A percentile compares a stretch with the other conserved stretches of the same genome.
These are phyloP conservation scores for Pseudochirops cupreus DNA, from an alignment of 2,797 vertebrate genomes.

Conservation along the genomic window DNA sequence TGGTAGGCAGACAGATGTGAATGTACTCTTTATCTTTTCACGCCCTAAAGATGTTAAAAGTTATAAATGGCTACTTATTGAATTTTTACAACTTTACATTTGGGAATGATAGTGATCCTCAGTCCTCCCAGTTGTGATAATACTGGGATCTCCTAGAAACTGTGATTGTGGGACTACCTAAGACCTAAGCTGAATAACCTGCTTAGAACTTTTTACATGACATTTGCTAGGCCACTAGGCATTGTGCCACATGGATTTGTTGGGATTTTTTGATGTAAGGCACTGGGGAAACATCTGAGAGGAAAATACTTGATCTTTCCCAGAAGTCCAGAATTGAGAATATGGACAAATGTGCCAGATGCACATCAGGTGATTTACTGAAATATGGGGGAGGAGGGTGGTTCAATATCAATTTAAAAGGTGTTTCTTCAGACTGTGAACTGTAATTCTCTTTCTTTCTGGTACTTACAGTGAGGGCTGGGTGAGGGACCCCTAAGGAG, in stretches of 20 bases:
- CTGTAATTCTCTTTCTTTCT: too few relatives aligned
- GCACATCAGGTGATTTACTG: too few relatives aligned
- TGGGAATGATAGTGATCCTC: neutral
- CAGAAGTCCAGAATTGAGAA: neutral
- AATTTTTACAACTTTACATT: too few relatives aligned
- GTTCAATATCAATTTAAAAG: too few relatives aligned
- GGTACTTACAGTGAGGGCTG: too few relatives aligned
- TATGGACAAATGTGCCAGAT: neutral
- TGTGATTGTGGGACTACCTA: neutral
- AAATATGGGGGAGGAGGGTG: too few relatives aligned
- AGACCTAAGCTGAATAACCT: neutral
- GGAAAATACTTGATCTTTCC: neutral
- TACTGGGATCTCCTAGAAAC: neutral
- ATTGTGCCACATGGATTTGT: neutral
- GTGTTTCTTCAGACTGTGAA: too few relatives aligned
- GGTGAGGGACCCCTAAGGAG: neutral
- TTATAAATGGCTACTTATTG: neutral
- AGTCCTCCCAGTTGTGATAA: neutral
- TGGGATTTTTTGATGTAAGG: neutral
- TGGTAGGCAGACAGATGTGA: neutral
- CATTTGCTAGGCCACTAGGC: neutral
- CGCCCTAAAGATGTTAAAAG: neutral
- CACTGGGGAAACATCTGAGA: neutral
- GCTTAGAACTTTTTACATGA: neutral
- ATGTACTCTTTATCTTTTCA: neutral